Evolutionary conservation across 1,140 invertebrate genomes (phyloP).

Genomic region (Aphaenogaster floridana): DNA sequence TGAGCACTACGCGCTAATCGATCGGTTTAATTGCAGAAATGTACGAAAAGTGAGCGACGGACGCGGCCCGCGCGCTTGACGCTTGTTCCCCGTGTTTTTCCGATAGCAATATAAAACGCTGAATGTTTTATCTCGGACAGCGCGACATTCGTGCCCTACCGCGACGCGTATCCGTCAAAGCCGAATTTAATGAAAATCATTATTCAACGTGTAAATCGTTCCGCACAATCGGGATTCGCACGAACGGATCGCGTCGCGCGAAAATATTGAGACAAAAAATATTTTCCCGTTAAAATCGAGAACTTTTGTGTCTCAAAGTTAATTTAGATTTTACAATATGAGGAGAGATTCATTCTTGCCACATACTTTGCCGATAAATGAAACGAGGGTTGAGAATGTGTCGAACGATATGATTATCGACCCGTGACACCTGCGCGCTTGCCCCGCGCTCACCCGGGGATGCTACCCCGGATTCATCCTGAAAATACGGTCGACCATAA

Average conservation of each 20-base stretch:
- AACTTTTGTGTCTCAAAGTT: background rate
- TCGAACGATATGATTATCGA: constrained; percentile 62
- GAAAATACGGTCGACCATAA: constrained; percentile 78
- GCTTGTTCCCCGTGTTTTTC: constrained; percentile 40
- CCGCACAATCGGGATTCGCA: background rate
- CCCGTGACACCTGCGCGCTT: constrained; percentile 69
- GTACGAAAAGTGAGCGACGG: constrained; percentile 55
- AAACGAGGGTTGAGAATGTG: constrained; percentile 48
- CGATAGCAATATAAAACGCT: constrained; percentile 57
- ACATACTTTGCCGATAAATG: constrained; percentile 10
- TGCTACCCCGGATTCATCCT: constrained; percentile 60
- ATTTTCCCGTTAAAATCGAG: background rate
- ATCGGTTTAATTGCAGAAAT: constrained; percentile 63
- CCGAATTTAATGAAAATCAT: constrained; percentile 60
- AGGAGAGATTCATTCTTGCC: background rate
- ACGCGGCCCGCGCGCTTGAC: background rate
- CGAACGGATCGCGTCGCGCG: background rate
- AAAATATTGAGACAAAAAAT: background rate
- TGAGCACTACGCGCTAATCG: constrained; percentile 49
- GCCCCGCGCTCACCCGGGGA: constrained; percentile 29
- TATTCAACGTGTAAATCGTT: constrained; percentile 17
- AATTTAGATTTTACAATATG: background rate
- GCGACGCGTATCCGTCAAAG: constrained; percentile 47
- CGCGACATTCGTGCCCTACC: background rate
- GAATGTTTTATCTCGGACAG: constrained; percentile 56